Evolutionary conservation across 2,113 vertebrate species (phyloP).

Genomic region (Stegastes partitus): DNA sequence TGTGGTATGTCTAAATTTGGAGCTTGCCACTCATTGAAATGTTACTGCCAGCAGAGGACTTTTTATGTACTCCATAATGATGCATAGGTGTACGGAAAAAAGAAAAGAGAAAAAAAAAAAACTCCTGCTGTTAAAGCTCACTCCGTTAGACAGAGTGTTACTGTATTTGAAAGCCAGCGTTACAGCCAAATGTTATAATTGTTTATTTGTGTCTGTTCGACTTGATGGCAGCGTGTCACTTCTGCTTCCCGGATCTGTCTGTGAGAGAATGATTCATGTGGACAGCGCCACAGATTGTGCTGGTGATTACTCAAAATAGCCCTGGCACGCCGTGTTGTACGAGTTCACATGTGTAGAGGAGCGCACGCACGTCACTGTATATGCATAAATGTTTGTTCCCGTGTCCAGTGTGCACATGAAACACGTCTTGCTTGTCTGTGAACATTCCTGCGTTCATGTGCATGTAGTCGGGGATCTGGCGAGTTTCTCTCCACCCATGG

Average conservation of each 20-base stretch:
- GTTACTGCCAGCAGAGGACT: conserved; percentile 29
- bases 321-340: conserved; percentile 8
- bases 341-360: conserved; percentile 1
- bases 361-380: conserved; percentile 4
- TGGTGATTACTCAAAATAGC: conserved; percentile 61
- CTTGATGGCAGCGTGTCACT: conserved; percentile 66
- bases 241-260: conserved; percentile 59
- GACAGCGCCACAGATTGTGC: conserved; percentile 65
- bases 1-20: conserved; percentile 38
- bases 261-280: conserved; percentile 65
- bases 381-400: conserved; percentile 33
- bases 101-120: not conserved
- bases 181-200: conserved; percentile 58
- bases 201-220: conserved; percentile 74
- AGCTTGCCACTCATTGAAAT: conserved; percentile 30
- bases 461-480: conserved; percentile 58
- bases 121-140: conserved; percentile 29
- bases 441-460: conserved; percentile 56
- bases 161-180: conserved; percentile 41
- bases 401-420: conserved; percentile 21
- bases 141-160: conserved; percentile 39
- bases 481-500: conserved; percentile 67
- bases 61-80: conserved; percentile 47
- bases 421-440: conserved; percentile 34
- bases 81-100: conserved; percentile 23